These are phyloP conservation scores for Bombyx huttoni DNA, from an alignment of 2,888 invertebrate species.

Conservation along the genomic window DNA sequence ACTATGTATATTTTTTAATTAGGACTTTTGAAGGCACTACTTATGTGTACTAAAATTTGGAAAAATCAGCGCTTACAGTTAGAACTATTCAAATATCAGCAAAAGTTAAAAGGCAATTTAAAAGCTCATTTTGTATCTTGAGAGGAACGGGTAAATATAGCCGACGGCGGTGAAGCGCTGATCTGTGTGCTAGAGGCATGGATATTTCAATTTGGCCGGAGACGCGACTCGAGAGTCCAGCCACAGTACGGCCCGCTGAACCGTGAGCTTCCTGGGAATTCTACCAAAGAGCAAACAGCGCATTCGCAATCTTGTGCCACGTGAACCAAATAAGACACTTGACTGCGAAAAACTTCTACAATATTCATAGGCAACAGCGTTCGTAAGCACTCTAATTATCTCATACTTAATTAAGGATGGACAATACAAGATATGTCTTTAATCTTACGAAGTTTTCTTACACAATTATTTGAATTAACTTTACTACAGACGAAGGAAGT, in stretches of 20 bases:
- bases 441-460: too few species aligned
- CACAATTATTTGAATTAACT: too few species aligned
- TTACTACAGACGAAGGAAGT: too few species aligned
- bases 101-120: neutral
- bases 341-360: slow-evolving; percentile 58
- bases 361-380: slow-evolving; percentile 32
- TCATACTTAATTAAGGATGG: too few species aligned
- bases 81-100: neutral
- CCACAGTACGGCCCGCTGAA: slow-evolving; percentile 64
- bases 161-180: slow-evolving; percentile 1
- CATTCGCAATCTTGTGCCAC: slow-evolving; percentile 69
- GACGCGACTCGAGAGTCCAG: slow-evolving; percentile 66
- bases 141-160: neutral
- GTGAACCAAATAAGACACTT: slow-evolving; percentile 62
- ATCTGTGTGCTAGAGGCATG: slow-evolving; percentile 11
- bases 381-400: too few species aligned
- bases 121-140: neutral
- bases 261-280: slow-evolving; percentile 64
- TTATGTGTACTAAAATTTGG: too few species aligned
- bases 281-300: slow-evolving; percentile 70
- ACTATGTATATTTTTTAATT: too few species aligned
- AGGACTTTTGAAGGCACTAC: too few species aligned
- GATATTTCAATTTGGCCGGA: slow-evolving; percentile 70
- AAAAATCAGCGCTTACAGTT: too few species aligned
- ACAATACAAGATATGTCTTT: too few species aligned